Percentiles rank a stretch among this genome's conserved stretches.
Conservation (phyloP, 2,888 invertebrate genomes). For the Smittia sp. region DNA sequence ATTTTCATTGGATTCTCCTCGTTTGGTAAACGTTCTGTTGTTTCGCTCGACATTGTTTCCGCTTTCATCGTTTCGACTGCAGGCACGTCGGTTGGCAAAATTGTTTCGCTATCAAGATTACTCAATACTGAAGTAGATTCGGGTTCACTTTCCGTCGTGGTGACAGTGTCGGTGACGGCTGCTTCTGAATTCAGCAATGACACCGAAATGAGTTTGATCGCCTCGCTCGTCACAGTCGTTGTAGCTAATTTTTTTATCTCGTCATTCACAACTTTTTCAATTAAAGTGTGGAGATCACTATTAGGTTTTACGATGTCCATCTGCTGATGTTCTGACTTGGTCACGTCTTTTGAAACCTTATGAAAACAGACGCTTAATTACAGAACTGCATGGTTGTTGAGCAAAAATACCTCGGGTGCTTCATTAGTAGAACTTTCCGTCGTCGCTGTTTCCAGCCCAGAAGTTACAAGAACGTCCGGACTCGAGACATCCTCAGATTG, state of each 20-base stretch:
- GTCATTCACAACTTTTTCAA: conserved; percentile 33
- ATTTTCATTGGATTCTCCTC: background rate
- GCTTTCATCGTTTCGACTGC: background rate
- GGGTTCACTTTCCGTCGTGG: background rate
- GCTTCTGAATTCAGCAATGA: background rate
- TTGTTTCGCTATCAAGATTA: background rate
- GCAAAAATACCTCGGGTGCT: conserved; percentile 29
- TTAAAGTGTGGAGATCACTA: background rate
- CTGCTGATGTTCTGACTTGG: background rate
- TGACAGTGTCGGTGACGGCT: background rate
- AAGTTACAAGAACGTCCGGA: background rate
- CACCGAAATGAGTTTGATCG: background rate
- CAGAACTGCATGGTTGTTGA: background rate
- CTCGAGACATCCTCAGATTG: background rate
- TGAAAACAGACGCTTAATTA: conserved; percentile 9
- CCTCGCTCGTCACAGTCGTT: background rate
- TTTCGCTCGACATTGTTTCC: conserved; percentile 2
- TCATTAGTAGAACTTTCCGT: conserved; percentile 15
- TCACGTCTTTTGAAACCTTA: conserved; percentile 20
- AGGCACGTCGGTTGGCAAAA: background rate
- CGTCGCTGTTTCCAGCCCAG: background rate
- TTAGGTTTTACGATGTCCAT: conserved; percentile 15
- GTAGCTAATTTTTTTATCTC: conserved; percentile 20
- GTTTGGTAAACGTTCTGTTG: background rate
- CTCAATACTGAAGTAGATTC: background rate